Base-by-base conservation (phyloP, 2,888 invertebrate genomes). In the Pherbina coryleti region DNA sequence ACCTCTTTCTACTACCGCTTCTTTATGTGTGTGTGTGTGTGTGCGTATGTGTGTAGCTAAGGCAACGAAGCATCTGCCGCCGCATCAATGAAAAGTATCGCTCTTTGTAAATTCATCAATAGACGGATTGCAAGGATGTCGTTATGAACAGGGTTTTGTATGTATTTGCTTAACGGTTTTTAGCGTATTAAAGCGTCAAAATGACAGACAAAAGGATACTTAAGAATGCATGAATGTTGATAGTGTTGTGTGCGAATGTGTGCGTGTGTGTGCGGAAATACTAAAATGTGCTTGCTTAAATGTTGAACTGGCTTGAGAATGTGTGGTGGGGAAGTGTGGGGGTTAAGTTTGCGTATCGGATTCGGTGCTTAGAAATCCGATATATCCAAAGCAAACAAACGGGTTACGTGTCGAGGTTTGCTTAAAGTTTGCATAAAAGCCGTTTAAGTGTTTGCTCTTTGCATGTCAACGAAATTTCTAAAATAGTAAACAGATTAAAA, bases 101-200 rank as follows among this genome's bases (percentile, higher is more conserved):
- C 34, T 34, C 28, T 67, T 19, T 69, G 51, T 69, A 51, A 69
- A 69, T 69, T 69, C 69, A 69, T 69, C 69, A 69, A 69, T 69
- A 49, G 49, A 69, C 28, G 64, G 28, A 31, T 28, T 31, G 64
- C 64, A 64, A 64, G 64, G 34, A 31, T 31, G 31, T n/a, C 34
- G 64, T n/a, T 64, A 64, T 64, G 64, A 64, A 64, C n/a, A n/a
- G 2, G 3, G 34, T 64, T 71, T 28, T 70, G 22, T 49, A 14
- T 34, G 66, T 64, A 44, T 51, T 44, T 73, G 44, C 72, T 73
- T 77, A 64, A n/a, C 67, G 22, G 44, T 67, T 37, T 67, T 67
- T 19, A 67, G 44, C 22, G 19, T 37, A 67, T 37, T 67, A 22
- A 67, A 67, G 67, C 66, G 66, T 34, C 66, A 66, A 37, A 69